Evolutionary conservation across 2,797 vertebrate species (phyloP).

Genomic region (Halcyon badia): DNA sequence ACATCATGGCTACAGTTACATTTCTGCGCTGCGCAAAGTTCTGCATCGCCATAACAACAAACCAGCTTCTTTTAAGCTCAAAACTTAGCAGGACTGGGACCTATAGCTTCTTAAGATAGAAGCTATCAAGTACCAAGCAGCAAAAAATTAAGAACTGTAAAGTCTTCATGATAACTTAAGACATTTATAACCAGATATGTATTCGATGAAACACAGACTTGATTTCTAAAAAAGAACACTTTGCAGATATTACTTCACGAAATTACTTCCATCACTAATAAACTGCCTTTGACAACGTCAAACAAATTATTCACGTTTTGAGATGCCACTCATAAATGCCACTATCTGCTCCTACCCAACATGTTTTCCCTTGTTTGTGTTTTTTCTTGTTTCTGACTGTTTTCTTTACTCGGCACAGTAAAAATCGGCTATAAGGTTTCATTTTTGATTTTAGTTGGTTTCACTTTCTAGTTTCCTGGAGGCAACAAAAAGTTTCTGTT

Average conservation of each 20-base stretch:
- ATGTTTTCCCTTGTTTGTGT: not conserved
- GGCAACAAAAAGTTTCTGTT: slow-evolving; percentile 37
- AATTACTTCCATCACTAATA: not conserved
- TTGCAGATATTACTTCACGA: not conserved
- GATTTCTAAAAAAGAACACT: not conserved
- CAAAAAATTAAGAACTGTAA: not conserved
- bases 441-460: slow-evolving; percentile 43
- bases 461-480: slow-evolving; percentile 41
- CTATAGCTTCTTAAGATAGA: not conserved
- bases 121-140: not conserved
- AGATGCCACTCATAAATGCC: not conserved
- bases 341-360: not conserved
- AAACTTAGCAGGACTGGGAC: not conserved
- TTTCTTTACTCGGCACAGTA: not conserved
- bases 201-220: not conserved
- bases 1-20: not conserved
- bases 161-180: not conserved
- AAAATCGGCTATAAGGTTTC: slow-evolving; percentile 15
- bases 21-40: not conserved
- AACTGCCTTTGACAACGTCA: not conserved
- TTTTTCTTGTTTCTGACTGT: not conserved
- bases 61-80: not conserved
- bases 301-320: not conserved
- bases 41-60: slow-evolving; percentile 14
- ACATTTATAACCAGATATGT: not conserved